A percentile compares a stretch with the other conserved stretches of the same genome.
phyloP scores from a whole-genome alignment of 2,888 invertebrate species.

The Xylophagus ater region DNA sequence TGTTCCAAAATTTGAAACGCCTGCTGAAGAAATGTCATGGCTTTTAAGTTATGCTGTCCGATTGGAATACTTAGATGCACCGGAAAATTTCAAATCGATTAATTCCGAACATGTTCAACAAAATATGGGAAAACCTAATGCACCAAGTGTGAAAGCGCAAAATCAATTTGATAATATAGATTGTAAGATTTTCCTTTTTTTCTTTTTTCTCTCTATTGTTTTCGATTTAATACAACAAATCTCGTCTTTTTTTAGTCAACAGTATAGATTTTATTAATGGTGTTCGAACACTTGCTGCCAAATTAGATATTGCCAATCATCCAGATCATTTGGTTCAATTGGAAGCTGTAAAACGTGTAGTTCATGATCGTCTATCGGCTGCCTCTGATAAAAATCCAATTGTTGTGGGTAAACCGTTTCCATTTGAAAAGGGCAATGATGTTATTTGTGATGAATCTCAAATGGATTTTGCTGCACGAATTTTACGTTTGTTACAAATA shows the following conservation, averaged over 20 bases:
- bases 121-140: constrained; percentile 45
- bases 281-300: constrained; percentile 63
- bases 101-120: constrained; percentile 49
- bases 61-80: constrained; percentile 69
- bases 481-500: constrained; percentile 62
- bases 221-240: constrained; percentile 39
- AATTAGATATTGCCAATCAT: constrained; percentile 71
- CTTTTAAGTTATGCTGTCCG: constrained; percentile 71
- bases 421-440: constrained; percentile 52
- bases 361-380: constrained; percentile 47
- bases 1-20: constrained; percentile 54
- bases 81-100: constrained; percentile 56
- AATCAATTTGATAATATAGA: constrained; percentile 79
- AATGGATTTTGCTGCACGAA: constrained; percentile 61
- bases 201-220: constrained; percentile 10
- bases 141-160: constrained; percentile 62
- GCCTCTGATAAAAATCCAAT: constrained; percentile 24
- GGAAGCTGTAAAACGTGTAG: constrained; percentile 53
- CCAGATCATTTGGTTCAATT: constrained; percentile 66
- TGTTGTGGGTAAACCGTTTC: constrained; percentile 50
- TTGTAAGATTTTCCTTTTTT: constrained; percentile 47
- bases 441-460: constrained; percentile 55
- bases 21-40: constrained; percentile 71
- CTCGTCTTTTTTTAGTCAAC: constrained; percentile 53
- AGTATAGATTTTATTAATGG: constrained; percentile 74